phyloP scores from a whole-genome alignment of 1,140 invertebrate species.

The Euura saliciscinereae region DNA sequence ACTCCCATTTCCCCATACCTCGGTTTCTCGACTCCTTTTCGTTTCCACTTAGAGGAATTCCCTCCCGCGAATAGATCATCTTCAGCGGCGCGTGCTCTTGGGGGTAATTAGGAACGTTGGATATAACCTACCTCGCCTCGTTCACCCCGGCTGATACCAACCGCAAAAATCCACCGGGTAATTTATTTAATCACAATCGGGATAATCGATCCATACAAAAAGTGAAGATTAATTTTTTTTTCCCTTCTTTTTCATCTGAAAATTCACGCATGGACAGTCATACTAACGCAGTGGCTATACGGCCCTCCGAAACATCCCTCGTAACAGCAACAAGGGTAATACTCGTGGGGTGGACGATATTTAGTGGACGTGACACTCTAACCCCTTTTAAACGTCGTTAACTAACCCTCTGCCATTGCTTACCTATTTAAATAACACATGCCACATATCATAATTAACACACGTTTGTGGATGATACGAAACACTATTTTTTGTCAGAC shows the following conservation, averaged over 20 bases:
- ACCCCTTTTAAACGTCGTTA: neutral
- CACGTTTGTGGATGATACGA: too few species aligned
- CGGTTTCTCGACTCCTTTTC: slow-evolving; percentile 21
- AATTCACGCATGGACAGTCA: neutral
- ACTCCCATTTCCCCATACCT: slow-evolving; percentile 31
- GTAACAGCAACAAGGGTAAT: neutral
- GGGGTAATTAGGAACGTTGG: slow-evolving; percentile 56
- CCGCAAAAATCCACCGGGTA: neutral
- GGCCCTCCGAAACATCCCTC: slow-evolving; percentile 1
- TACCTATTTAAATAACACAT: neutral
- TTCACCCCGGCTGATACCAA: neutral
- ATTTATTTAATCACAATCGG: too few species aligned
- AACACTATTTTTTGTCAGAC: too few species aligned
- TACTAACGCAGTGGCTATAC: neutral
- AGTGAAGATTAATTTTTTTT: too few species aligned
- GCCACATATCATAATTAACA: too few species aligned
- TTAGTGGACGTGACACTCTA: neutral
- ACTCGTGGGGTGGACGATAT: neutral
- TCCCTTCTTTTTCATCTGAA: too few species aligned
- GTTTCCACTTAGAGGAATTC: slow-evolving; percentile 32
- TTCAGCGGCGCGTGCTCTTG: slow-evolving; percentile 45
- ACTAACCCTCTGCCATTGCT: neutral
- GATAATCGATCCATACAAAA: neutral
- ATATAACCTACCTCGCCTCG: neutral
- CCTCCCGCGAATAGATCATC: slow-evolving; percentile 53